Percentiles rank a stretch among this genome's conserved stretches.
Evolutionary conservation across 2,888 invertebrate species (phyloP).

Genomic region (Drosophila parthenogenetica): DNA sequence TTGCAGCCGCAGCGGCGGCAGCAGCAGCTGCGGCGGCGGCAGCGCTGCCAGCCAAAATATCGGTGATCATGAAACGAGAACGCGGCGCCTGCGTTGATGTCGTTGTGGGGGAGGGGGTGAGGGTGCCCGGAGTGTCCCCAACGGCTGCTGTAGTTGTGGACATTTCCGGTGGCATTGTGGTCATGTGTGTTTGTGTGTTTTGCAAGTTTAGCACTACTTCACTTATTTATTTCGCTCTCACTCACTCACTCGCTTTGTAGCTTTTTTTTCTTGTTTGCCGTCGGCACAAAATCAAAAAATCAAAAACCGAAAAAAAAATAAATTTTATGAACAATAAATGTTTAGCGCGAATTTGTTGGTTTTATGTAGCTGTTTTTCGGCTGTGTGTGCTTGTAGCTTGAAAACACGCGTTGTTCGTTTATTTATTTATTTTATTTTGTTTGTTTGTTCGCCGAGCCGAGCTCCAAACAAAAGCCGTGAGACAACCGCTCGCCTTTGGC

Average conservation of each 20-base stretch:
- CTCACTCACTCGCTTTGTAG: not conserved
- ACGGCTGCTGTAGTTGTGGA: conserved; percentile 79
- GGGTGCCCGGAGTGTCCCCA: conserved; percentile 71
- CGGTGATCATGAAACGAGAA: conserved; percentile 95
- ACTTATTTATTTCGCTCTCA: not conserved
- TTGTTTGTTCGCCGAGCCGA: conserved; percentile 30
- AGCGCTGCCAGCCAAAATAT: conserved; percentile 89
- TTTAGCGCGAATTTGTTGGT: conserved; percentile 6
- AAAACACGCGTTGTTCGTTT: conserved; percentile 21
- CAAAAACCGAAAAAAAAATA: conserved; percentile 33
- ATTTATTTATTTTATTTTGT: conserved; percentile 4
- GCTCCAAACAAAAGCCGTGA: conserved; percentile 59
- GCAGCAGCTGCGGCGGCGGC: conserved; percentile 84
- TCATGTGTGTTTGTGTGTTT: conserved; percentile 71
- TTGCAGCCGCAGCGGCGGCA: conserved; percentile 53
- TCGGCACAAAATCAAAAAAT: conserved; percentile 46
- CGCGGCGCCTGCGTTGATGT: conserved; percentile 86
- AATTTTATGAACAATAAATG: conserved; percentile 1
- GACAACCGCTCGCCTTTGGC: conserved; percentile 79
- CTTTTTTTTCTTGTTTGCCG: conserved; percentile 40
- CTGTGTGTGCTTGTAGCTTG: conserved; percentile 10
- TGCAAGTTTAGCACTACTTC: not conserved
- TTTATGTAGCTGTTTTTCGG: conserved; percentile 4
- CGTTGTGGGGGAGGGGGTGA: conserved; percentile 50
- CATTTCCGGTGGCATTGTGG: conserved; percentile 84